Conservation (phyloP, 2,113 vertebrate species). For the Zosterops japonicus region DNA sequence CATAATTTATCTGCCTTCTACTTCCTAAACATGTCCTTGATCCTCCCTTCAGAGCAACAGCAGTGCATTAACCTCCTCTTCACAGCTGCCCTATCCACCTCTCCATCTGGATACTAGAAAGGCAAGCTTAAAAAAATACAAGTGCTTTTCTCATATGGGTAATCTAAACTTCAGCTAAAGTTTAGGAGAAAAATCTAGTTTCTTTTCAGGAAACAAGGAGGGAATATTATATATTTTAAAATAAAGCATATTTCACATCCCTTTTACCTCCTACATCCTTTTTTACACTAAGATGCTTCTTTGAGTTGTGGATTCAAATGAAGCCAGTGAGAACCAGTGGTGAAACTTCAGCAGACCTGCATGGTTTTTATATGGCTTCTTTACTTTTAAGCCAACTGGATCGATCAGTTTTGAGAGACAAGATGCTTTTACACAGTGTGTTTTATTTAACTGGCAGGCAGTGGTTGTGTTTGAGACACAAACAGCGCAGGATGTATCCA, state of each 20-base stretch:
- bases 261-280: not conserved
- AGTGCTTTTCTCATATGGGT: not conserved
- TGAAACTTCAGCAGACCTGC: not conserved
- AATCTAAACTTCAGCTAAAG: not conserved
- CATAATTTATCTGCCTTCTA: not conserved
- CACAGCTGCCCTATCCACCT: not conserved
- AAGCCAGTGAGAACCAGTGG: not conserved
- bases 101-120: not conserved
- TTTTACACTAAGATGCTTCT: not conserved
- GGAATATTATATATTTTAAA: not conserved
- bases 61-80: not conserved
- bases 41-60: not conserved
- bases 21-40: not conserved
- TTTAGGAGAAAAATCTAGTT: not conserved
- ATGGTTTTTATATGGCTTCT: not conserved
- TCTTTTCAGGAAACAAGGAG: not conserved
- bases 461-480: not conserved
- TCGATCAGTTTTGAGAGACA: not conserved
- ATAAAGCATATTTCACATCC: not conserved
- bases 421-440: not conserved
- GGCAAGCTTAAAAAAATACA: not conserved
- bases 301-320: not conserved
- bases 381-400: not conserved
- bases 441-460: not conserved
- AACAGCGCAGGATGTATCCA: not conserved